Evolutionary conservation across 2,888 invertebrate species (phyloP).

Genomic region (Plutella xylostella): DNA sequence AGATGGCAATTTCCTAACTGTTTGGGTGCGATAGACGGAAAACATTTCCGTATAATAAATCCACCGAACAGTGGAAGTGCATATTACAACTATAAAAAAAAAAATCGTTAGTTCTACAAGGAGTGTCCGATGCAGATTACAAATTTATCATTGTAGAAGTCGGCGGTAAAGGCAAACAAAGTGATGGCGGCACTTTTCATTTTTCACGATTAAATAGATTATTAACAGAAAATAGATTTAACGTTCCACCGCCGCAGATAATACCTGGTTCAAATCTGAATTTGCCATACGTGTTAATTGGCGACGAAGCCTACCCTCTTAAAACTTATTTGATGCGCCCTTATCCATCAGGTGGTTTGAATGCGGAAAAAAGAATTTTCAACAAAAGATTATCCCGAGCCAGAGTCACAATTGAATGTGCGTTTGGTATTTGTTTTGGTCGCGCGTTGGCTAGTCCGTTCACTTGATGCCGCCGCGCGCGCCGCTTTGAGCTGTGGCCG

Average conservation of each 20-base stretch:
- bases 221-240: background rate
- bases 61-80: background rate
- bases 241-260: conserved; percentile 1
- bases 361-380: conserved; percentile 12
- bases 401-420: conserved; percentile 13
- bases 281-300: conserved; percentile 11
- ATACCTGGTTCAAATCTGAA: conserved; percentile 14
- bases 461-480: too few species aligned
- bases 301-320: conserved; percentile 20
- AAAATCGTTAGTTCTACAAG: background rate
- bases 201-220: conserved; percentile 1
- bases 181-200: conserved; percentile 2
- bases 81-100: conserved; percentile 3
- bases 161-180: background rate
- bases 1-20: conserved; percentile 5
- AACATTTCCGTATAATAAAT: background rate
- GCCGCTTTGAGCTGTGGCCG: too few species aligned
- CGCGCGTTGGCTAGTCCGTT: too few species aligned
- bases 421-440: conserved; percentile 16
- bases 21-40: conserved; percentile 6
- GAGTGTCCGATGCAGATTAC: background rate
- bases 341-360: conserved; percentile 10
- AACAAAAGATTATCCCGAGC: conserved; percentile 18
- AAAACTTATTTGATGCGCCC: conserved; percentile 18
- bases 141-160: background rate